A percentile compares a stretch with the other conserved stretches of the same genome.
phyloP scores from a whole-genome alignment of 2,888 invertebrate species.

The Strigamia maritima region DNA sequence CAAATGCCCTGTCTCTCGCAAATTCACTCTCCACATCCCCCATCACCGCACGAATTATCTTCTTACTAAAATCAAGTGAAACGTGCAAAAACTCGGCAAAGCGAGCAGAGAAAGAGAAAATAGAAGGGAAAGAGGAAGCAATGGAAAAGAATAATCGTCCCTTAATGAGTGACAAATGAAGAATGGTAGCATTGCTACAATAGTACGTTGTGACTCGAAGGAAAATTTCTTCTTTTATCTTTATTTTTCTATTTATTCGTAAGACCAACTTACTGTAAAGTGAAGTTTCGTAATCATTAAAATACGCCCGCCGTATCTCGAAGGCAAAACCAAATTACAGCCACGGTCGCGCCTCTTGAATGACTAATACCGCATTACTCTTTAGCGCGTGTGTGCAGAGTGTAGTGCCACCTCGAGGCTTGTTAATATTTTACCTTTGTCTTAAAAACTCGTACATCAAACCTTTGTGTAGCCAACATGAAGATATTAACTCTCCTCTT shows the following conservation, averaged over 20 bases:
- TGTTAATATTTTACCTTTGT: constrained; percentile 31
- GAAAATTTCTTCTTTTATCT: not conserved
- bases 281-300: constrained; percentile 33
- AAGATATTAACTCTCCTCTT: constrained; percentile 1
- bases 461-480: not conserved
- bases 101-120: not conserved
- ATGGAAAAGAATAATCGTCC: constrained; percentile 11
- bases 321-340: constrained; percentile 32
- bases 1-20: constrained; percentile 32
- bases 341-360: constrained; percentile 33
- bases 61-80: constrained; percentile 22
- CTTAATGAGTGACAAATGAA: constrained; percentile 32
- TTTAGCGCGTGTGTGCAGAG: constrained; percentile 26
- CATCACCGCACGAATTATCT: constrained; percentile 32
- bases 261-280: not conserved
- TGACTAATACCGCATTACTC: constrained; percentile 27
- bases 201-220: not conserved
- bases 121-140: not conserved
- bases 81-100: constrained; percentile 24
- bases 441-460: constrained; percentile 31
- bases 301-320: constrained; percentile 26
- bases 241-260: not conserved
- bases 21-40: constrained; percentile 31
- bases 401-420: constrained; percentile 19
- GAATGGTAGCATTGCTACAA: constrained; percentile 15